Evolutionary conservation across 1,140 invertebrate genomes (phyloP).

Genomic region (Drosophila ohnishii): DNA sequence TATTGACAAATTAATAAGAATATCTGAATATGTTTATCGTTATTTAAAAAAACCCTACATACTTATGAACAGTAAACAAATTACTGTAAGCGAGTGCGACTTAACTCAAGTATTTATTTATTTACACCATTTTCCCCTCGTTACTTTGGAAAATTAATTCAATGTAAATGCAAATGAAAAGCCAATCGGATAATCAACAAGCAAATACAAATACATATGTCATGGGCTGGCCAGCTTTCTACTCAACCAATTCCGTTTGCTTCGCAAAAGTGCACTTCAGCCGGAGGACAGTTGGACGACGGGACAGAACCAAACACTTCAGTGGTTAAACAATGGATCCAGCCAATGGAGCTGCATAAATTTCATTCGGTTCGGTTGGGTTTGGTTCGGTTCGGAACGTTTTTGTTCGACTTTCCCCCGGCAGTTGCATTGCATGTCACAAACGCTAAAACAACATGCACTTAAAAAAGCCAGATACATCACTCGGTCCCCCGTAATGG

Average conservation of each 20-base stretch:
- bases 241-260: slow-evolving; percentile 29
- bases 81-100: neutral
- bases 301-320: slow-evolving; percentile 46
- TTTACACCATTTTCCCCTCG: neutral
- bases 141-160: slow-evolving; percentile 17
- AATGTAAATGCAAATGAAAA: slow-evolving; percentile 23
- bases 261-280: slow-evolving; percentile 28
- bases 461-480: slow-evolving; percentile 63
- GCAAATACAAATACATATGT: slow-evolving; percentile 39
- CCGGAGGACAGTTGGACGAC: slow-evolving; percentile 23
- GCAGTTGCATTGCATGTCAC: slow-evolving; percentile 66
- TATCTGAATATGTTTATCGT: too few relatives aligned
- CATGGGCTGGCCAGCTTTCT: slow-evolving; percentile 26
- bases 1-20: too few relatives aligned
- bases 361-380: slow-evolving; percentile 38
- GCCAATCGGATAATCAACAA: slow-evolving; percentile 52
- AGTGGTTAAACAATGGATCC: slow-evolving; percentile 68
- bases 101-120: neutral
- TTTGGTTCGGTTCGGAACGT: neutral
- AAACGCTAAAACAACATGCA: slow-evolving; percentile 78
- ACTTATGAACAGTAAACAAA: neutral
- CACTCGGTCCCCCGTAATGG: slow-evolving; percentile 6
- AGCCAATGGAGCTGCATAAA: slow-evolving; percentile 72
- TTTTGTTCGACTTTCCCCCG: slow-evolving; percentile 16
- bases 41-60: too few relatives aligned